These are phyloP conservation scores for Amphimedon queenslandica DNA, from an alignment of 37 sponge, comb jelly and placozoan genomes.

Conservation along the genomic window DNA sequence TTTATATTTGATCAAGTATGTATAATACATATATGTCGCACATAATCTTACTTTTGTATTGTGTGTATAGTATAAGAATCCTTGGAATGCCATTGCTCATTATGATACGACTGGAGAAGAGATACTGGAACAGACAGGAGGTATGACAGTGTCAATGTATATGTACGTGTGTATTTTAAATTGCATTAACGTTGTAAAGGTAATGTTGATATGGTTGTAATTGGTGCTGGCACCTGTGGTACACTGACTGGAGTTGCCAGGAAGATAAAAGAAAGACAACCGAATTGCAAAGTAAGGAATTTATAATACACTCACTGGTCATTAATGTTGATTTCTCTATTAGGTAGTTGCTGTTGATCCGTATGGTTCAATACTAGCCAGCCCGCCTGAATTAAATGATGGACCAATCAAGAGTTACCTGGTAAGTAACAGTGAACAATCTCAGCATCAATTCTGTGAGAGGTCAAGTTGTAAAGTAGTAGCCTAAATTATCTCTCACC, in stretches of 20 bases:
- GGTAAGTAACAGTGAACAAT: conserved; percentile 39
- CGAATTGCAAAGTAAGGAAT: conserved; percentile 58
- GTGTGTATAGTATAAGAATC: conserved; percentile 75
- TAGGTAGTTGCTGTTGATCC: conserved; percentile 94
- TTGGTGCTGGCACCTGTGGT: conserved; percentile 92
- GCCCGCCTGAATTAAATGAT: conserved; percentile 79
- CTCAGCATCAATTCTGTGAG: too few relatives aligned
- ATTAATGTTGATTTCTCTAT: not conserved
- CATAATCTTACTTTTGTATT: conserved; percentile 26
- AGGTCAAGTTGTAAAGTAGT: too few relatives aligned
- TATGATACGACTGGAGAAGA: conserved; percentile 94
- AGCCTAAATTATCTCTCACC: too few relatives aligned
- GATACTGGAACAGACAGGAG: conserved; percentile 80
- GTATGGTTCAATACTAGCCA: conserved; percentile 82
- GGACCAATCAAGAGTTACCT: conserved; percentile 51
- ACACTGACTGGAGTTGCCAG: conserved; percentile 88
- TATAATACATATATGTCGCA: conserved; percentile 59
- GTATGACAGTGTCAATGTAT: conserved; percentile 6
- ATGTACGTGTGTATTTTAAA: conserved; percentile 11
- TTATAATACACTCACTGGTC: not conserved
- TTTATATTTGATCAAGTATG: conserved; percentile 79
- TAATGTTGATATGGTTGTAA: conserved; percentile 89
- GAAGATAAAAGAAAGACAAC: conserved; percentile 84
- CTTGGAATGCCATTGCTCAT: conserved; percentile 94
- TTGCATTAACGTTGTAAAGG: conserved; percentile 16